Base-by-base conservation (phyloP, 2,113 vertebrate species). In the Conger conger region DNA sequence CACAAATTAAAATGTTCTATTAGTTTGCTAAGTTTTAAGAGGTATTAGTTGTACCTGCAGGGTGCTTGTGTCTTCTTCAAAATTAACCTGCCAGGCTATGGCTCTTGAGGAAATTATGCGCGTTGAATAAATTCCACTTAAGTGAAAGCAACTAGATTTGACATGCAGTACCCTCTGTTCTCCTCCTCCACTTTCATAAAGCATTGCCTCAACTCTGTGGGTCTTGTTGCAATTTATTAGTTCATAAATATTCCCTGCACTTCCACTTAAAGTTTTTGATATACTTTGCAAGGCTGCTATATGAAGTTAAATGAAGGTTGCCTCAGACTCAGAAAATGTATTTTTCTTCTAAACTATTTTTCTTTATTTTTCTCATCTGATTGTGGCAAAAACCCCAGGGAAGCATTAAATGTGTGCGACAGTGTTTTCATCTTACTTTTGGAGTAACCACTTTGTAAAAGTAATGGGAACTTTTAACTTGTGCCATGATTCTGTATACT, bases 51-150 rank as follows among this genome's bases (percentile, higher is more conserved):
- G 27, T n/a, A 68, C 60, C 60, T 68, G 60, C 60, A 68, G 60
- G 60, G 60, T n/a, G 60, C 60, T 68, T 68, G 20, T n/a, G 60
- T 68, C 11, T 68, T n/a, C 60, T 68, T 68, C 60, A 68, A 27
- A n/a, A 68, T 68, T 68, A 68, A 27, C 60, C 60, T 68, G 60
- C 4, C 60, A 68, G 23, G 60, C 20, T n/a, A 68, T 68, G 27
- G 23, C 27, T 68, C 60, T 68, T 68, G 3, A n/a, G 60, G 20
- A 27, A 68, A 68, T 68, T 68, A 68, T 68, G 20, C 20, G n/a
- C 20, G 60, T 68, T 68, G 60, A 68, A n/a, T 68, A 68, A 68
- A 68, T 68, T 68, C 60, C 60, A 68, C 17, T 68, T 68, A 68
- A 68, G 20, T 68, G 27, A 68, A 30, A 68, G 60, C 60, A 68